Evolutionary conservation across 2,113 vertebrate species (phyloP).

Genomic region (Pogona vitticeps): DNA sequence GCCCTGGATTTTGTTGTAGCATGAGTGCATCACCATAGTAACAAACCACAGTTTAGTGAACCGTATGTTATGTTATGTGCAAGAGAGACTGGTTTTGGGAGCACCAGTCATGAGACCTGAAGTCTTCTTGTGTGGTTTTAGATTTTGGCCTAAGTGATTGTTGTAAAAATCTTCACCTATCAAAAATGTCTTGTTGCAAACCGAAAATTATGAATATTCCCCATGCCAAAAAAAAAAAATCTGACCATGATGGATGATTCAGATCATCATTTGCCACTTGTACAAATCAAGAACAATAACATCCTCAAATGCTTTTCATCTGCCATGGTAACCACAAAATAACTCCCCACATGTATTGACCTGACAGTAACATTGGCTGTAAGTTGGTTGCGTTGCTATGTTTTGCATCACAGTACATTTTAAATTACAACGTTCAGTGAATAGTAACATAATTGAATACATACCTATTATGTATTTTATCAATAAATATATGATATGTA

Average conservation of each 20-base stretch:
- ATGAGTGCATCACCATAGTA: too few relatives aligned
- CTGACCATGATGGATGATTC: background rate
- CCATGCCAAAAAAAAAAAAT: too few relatives aligned
- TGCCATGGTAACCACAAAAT: too few relatives aligned
- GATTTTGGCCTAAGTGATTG: background rate
- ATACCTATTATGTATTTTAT: background rate
- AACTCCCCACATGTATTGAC: background rate
- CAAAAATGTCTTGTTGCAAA: background rate
- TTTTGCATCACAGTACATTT: background rate
- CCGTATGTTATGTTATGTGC: too few relatives aligned
- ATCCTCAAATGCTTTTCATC: background rate
- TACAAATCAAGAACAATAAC: background rate
- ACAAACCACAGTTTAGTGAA: too few relatives aligned
- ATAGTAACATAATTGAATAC: background rate
- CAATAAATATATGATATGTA: background rate
- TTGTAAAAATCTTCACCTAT: background rate
- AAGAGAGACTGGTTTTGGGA: background rate
- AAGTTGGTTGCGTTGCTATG: background rate
- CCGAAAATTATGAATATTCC: background rate
- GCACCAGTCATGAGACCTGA: background rate
- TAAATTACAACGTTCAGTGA: background rate
- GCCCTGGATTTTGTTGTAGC: too few relatives aligned
- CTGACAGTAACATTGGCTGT: background rate
- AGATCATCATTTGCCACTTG: too few relatives aligned
- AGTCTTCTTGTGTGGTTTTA: background rate